Evolutionary conservation across 1,140 invertebrate genomes (phyloP).

Genomic region (Meloidogyne hapla): DNA sequence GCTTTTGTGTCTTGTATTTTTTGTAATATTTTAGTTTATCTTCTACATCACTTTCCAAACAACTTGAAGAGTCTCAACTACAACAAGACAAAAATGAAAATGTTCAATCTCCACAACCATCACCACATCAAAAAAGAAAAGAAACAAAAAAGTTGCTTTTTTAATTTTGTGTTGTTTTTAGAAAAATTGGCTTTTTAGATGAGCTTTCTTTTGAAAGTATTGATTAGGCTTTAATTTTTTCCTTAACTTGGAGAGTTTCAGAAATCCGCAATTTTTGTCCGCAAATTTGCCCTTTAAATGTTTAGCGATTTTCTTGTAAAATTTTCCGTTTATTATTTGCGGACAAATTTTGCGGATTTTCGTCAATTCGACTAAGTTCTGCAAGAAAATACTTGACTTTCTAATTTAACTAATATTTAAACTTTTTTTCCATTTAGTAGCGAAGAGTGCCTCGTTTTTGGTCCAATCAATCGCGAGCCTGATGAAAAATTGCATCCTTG

Average conservation of each 20-base stretch:
- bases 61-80: background rate
- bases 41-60: background rate
- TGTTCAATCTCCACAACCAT: background rate
- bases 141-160: background rate
- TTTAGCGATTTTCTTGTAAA: background rate
- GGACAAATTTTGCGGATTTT: too few species aligned
- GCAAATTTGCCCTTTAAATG: background rate
- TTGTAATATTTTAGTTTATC: background rate
- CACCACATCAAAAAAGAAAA: background rate
- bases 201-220: too few species aligned
- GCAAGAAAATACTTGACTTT: too few species aligned
- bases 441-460: conserved; percentile 85
- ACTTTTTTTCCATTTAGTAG: conserved; percentile 37
- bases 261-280: background rate
- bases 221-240: too few species aligned
- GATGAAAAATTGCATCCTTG: conserved; percentile 78
- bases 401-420: conserved; percentile 22
- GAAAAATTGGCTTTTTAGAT: background rate
- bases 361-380: background rate
- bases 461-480: conserved; percentile 88
- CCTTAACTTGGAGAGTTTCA: too few species aligned
- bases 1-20: background rate
- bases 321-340: too few species aligned
- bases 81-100: background rate
- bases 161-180: background rate